Percentiles rank a stretch among this genome's conserved stretches.
These are phyloP conservation scores for Metopia argyrocephala DNA, from an alignment of 2,888 invertebrate species.

Conservation along the genomic window DNA sequence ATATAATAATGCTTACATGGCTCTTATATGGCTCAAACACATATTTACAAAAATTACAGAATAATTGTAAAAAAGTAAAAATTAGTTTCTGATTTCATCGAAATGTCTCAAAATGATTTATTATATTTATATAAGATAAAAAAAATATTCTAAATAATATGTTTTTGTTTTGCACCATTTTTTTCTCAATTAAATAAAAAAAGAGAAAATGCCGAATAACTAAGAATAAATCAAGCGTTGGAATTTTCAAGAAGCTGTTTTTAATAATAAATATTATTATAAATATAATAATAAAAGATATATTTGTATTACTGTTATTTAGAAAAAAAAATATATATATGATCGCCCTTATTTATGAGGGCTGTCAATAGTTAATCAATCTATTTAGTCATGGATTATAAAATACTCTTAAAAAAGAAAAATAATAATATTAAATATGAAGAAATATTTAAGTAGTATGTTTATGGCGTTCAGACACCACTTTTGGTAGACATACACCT, in stretches of 20 bases:
- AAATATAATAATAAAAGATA: neutral
- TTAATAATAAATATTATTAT: neutral
- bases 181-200: conserved; percentile 31
- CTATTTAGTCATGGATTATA: conserved; percentile 25
- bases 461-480: too few species aligned
- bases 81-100: too few species aligned
- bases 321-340: conserved; percentile 23
- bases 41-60: too few species aligned
- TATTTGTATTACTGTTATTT: conserved; percentile 26
- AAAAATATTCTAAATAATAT: conserved; percentile 45
- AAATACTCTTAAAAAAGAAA: neutral
- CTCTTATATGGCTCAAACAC: too few species aligned
- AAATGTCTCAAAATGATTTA: too few species aligned
- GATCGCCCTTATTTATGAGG: conserved; percentile 25
- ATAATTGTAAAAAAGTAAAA: too few species aligned
- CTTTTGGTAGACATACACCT: too few species aligned
- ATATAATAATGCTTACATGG: too few species aligned
- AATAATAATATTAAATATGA: conserved; percentile 25
- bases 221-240: conserved; percentile 55
- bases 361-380: conserved; percentile 37
- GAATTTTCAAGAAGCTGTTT: conserved; percentile 65
- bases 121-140: neutral
- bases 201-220: neutral
- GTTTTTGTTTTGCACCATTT: conserved; percentile 62
- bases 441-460: too few species aligned